phyloP scores from a whole-genome alignment of 2,797 vertebrate species.

The Eulemur albifrons region DNA sequence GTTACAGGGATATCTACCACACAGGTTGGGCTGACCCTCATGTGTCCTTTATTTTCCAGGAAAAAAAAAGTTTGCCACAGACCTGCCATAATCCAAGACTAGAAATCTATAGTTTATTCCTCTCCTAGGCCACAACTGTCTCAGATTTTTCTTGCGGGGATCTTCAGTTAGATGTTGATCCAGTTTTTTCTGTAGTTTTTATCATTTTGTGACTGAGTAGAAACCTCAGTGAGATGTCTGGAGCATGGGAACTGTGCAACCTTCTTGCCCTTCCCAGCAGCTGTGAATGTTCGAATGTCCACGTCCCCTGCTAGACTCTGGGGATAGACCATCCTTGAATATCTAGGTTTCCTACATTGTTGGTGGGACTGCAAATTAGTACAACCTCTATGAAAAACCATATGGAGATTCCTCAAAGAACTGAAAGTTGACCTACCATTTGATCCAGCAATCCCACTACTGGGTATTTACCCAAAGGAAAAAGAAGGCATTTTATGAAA shows the following conservation, averaged over 20 bases:
- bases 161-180: not conserved
- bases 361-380: no score
- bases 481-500: no score
- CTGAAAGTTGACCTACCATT: no score
- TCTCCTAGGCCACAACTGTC: not conserved
- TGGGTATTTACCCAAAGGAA: no score
- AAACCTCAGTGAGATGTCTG: not conserved
- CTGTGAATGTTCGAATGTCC: not conserved
- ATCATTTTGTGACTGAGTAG: not conserved
- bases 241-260: not conserved
- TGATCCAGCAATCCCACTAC: no score
- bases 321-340: not conserved
- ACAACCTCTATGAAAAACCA: no score
- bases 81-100: not conserved
- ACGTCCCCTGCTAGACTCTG: not conserved
- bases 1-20: not conserved
- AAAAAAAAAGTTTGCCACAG: not conserved
- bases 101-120: not conserved
- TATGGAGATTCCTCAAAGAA: no score
- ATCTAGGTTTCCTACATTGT: not conserved
- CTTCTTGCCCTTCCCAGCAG: not conserved
- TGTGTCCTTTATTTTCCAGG: not conserved
- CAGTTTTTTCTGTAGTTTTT: not conserved
- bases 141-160: not conserved
- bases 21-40: not conserved